Conservation (phyloP, 2,797 vertebrate genomes). For the Pelodytes ibericus region DNA sequence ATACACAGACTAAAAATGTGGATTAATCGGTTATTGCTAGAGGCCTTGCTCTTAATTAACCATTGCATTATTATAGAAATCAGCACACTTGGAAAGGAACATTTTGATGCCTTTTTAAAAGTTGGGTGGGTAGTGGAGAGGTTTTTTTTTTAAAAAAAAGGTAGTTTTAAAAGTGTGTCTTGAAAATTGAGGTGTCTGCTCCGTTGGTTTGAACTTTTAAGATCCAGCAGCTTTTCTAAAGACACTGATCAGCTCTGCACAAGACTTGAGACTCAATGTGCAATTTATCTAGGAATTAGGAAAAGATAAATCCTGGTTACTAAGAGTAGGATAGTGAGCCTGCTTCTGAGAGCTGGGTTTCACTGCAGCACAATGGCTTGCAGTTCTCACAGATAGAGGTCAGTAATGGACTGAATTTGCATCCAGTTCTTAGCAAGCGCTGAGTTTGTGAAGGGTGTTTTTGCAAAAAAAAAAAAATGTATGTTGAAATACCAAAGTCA, state of each 20-base stretch:
- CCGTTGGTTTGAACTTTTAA: not conserved
- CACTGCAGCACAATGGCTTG: slow-evolving; percentile 60
- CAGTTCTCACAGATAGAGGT: slow-evolving; percentile 80
- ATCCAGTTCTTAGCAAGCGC: slow-evolving; percentile 53
- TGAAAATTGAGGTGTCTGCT: not conserved
- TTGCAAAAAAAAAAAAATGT: not conserved
- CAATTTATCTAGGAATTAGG: slow-evolving; percentile 30
- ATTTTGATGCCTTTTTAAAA: too few relatives aligned
- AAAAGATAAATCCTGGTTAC: slow-evolving; percentile 12
- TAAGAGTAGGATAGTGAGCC: not conserved
- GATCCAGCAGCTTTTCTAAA: not conserved
- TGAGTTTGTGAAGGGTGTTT: slow-evolving; percentile 5
- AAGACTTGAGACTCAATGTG: slow-evolving; percentile 18
- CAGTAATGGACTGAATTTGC: slow-evolving; percentile 81
- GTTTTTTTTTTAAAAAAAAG: too few relatives aligned
- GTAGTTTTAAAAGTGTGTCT: not conserved
- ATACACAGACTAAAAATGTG: too few relatives aligned
- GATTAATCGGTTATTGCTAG: too few relatives aligned
- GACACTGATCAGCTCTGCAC: not conserved
- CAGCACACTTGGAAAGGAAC: too few relatives aligned
- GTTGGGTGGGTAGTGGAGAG: too few relatives aligned
- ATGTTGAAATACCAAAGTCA: too few relatives aligned
- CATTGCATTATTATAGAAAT: too few relatives aligned
- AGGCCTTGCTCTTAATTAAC: too few relatives aligned
- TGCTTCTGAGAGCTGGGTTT: not conserved